Evolutionary conservation across 2,797 vertebrate species (phyloP), one percentile per base, ranked within the genome.

Genomic region (Enteromius treurensis): DNA sequence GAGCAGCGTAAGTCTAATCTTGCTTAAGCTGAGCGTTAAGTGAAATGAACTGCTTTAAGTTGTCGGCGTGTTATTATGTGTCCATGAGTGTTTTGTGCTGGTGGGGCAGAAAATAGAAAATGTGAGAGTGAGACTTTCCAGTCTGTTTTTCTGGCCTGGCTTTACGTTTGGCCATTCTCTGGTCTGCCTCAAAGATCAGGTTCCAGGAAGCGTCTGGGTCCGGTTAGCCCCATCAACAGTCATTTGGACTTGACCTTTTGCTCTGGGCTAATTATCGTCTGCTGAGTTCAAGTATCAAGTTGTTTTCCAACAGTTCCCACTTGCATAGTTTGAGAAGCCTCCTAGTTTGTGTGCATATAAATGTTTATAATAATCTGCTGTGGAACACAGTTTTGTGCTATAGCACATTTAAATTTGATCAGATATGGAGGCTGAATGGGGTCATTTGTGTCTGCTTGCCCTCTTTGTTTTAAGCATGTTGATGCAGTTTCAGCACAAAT

Each of bases 391-490:
- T 86, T 62, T 49, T 82, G 42, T 67, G 64, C 42, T 62, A 76
- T 85, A 71, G 69, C 79, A 79, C 77, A 87, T 85, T 84, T 84
- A 76, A 65, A 79, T 84, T 77, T 88, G 86, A 87, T 84, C 85
- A 77, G 82, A 85, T 83, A 79, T 58, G 62, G 74, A 85, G 77
- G 85, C 87, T 87, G 88, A 82, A 84, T 47, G 32, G 87, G 89
- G 88, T 89, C 82, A 84, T 77, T 81, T 80, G 75, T 69, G 80
- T 87, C 83, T 89, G 85, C 84, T 89, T 87, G 88, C 85, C 89
- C 86, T 84, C 78, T 88, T 91, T 90, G 88, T 89, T 90, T 88
- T 83, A 86, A 86, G 81, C 80, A 88, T 80, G 87, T 77, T 83
- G 84, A 81, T 88, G 88, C 84, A 65, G 84, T 85, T 88, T 88